A percentile compares a stretch with the other conserved stretches of the same genome.
Evolutionary conservation across 2,113 vertebrate species (phyloP).

Genomic region (Arvicanthis niloticus): DNA sequence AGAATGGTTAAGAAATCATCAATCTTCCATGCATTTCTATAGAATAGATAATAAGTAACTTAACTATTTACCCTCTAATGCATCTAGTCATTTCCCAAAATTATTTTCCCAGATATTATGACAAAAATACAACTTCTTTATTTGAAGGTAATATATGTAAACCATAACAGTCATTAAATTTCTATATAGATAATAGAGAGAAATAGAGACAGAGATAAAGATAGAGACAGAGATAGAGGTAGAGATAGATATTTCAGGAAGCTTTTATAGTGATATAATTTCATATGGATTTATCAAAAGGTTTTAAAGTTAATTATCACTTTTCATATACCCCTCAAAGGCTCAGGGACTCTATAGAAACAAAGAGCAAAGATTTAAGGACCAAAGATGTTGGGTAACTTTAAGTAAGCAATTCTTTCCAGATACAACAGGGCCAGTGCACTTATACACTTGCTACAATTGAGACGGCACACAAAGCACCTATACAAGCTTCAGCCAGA

Average conservation of each 20-base stretch:
- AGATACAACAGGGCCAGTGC: neutral
- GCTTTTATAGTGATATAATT: neutral
- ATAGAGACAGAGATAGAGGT: too few relatives aligned
- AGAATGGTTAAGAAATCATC: neutral
- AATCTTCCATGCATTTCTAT: neutral
- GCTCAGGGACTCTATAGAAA: neutral
- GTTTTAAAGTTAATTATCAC: neutral
- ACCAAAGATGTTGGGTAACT: neutral
- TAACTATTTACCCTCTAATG: slow-evolving; percentile 12
- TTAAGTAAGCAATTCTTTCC: neutral
- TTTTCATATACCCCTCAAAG: neutral
- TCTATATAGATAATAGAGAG: too few relatives aligned
- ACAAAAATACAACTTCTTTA: neutral
- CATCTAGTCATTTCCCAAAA: neutral
- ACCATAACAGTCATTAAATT: neutral
- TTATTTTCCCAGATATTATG: neutral
- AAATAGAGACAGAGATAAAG: too few relatives aligned
- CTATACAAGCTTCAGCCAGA: neutral
- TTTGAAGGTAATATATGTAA: neutral
- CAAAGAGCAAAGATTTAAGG: neutral
- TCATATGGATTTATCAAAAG: neutral
- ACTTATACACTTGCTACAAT: neutral
- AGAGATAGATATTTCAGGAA: neutral
- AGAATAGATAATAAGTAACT: neutral
- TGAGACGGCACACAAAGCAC: neutral